Conservation (phyloP, 1,140 invertebrate genomes). For the Gyrodactylus salaris region DNA sequence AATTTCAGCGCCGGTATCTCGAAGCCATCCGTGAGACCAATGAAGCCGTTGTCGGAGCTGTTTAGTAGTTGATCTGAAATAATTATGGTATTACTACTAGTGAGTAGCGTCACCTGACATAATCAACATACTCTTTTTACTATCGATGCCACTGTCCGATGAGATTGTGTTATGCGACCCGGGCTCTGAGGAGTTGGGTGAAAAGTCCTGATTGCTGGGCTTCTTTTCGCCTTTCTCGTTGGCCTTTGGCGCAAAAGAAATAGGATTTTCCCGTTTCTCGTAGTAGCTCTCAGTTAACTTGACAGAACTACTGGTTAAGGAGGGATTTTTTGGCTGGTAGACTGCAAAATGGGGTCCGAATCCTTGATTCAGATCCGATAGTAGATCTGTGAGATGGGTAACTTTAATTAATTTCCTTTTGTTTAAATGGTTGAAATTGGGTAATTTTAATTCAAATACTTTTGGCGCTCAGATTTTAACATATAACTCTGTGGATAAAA, state of each 20-base stretch:
- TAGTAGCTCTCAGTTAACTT: background rate
- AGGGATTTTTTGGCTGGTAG: background rate
- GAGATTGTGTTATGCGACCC: background rate
- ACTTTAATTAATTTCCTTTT: too few relatives aligned
- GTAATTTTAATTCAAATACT: too few relatives aligned
- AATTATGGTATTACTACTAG: too few relatives aligned
- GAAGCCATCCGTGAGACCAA: background rate
- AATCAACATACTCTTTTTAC: background rate
- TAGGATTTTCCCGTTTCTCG: background rate
- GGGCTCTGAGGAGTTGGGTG: background rate
- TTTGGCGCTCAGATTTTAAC: too few relatives aligned
- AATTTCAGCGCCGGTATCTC: background rate
- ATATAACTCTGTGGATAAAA: too few relatives aligned
- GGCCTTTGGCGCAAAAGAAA: too few relatives aligned
- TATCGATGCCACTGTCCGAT: background rate
- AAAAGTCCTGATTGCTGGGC: background rate
- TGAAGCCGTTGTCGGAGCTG: background rate
- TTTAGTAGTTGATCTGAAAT: background rate
- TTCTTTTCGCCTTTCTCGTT: too few relatives aligned
- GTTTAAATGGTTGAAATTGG: too few relatives aligned
- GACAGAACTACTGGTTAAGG: background rate
- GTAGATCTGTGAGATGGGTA: too few relatives aligned
- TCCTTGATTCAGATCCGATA: too few relatives aligned
- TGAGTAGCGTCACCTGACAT: background rate
- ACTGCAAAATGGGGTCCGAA: background rate